Evolutionary conservation across 64 coral and sea anemone species (phyloP).

Genomic region (Anthopleura sola): DNA sequence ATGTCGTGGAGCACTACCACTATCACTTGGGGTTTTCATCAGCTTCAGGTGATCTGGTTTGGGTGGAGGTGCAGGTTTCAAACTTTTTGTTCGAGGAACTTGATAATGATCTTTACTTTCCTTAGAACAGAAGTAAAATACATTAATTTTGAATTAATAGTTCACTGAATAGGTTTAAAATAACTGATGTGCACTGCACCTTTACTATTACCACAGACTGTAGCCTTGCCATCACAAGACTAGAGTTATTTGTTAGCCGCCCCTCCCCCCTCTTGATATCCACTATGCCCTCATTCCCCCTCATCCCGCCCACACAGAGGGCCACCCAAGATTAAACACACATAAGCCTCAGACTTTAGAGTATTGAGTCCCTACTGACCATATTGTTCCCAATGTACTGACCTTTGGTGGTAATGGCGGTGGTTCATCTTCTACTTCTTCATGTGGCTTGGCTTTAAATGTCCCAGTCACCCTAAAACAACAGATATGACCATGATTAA

Average conservation of each 20-base stretch:
- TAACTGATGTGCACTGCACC: too few relatives aligned
- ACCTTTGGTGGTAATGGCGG: slow-evolving; percentile 68
- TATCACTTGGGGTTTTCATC: slow-evolving; percentile 31
- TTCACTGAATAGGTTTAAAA: too few relatives aligned
- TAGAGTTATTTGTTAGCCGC: too few relatives aligned
- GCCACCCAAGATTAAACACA: too few relatives aligned
- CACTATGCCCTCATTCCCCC: too few relatives aligned
- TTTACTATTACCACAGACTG: too few relatives aligned
- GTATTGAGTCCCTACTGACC: too few relatives aligned
- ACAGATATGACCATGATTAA: background rate
- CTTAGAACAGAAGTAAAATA: background rate
- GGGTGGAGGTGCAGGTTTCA: slow-evolving; percentile 72
- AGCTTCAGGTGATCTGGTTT: slow-evolving; percentile 84
- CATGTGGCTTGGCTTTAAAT: slow-evolving; percentile 38
- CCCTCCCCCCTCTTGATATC: too few relatives aligned
- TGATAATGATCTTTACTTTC: slow-evolving; percentile 60
- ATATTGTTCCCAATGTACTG: too few relatives aligned
- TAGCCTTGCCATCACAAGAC: too few relatives aligned
- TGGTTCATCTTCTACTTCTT: slow-evolving; percentile 65
- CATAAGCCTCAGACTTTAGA: too few relatives aligned
- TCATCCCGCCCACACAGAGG: too few relatives aligned
- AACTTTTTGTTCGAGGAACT: slow-evolving; percentile 52
- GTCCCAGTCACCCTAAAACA: slow-evolving; percentile 53
- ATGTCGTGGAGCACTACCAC: background rate
- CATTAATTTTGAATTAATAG: background rate